Evolutionary conservation across 1,140 invertebrate genomes (phyloP).

Genomic region (Papilio aristodemus): DNA sequence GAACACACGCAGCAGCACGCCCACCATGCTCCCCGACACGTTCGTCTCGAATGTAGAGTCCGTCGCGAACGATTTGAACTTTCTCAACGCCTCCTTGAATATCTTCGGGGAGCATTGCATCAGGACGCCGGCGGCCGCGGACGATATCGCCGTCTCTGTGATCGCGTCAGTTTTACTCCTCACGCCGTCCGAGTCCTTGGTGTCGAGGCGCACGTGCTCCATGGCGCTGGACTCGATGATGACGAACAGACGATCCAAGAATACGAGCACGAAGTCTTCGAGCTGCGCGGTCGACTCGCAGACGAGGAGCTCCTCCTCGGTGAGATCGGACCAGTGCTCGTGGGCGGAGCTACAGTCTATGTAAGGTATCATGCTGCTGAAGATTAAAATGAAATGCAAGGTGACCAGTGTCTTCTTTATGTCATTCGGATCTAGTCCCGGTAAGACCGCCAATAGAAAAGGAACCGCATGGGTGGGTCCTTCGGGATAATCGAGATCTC

Average conservation of each 20-base stretch:
- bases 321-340: slow-evolving; percentile 84
- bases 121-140: slow-evolving; percentile 84
- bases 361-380: slow-evolving; percentile 88
- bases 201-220: slow-evolving; percentile 85
- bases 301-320: slow-evolving; percentile 88
- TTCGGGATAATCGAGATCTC: slow-evolving; percentile 84
- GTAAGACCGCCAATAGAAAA: slow-evolving; percentile 88
- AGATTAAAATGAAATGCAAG: slow-evolving; percentile 89
- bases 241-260: slow-evolving; percentile 88
- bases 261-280: slow-evolving; percentile 92
- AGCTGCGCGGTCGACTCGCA: slow-evolving; percentile 91
- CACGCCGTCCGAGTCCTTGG: slow-evolving; percentile 80
- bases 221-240: slow-evolving; percentile 88
- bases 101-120: slow-evolving; percentile 79
- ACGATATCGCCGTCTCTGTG: slow-evolving; percentile 85
- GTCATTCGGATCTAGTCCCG: slow-evolving; percentile 96
- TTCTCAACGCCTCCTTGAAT: slow-evolving; percentile 86
- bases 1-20: slow-evolving; percentile 86
- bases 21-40: slow-evolving; percentile 89
- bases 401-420: slow-evolving; percentile 90
- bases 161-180: slow-evolving; percentile 87
- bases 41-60: slow-evolving; percentile 89
- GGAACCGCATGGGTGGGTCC: slow-evolving; percentile 91
- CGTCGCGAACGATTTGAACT: slow-evolving; percentile 87
- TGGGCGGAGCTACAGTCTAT: slow-evolving; percentile 91